phyloP scores from a whole-genome alignment of 2,888 invertebrate genomes.

The Patella ulyssiponensis region DNA sequence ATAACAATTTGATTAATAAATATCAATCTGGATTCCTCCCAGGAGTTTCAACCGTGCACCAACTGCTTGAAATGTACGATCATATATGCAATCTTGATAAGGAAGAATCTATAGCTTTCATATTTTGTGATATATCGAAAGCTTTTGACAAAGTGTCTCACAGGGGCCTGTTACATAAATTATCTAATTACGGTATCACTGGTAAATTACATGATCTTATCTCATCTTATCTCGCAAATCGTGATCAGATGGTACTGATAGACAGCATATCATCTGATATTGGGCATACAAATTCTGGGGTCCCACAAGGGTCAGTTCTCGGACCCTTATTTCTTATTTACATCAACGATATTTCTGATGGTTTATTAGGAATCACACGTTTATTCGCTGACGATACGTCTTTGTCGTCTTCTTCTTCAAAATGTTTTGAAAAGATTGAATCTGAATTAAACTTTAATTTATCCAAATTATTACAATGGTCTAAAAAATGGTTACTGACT shows the following conservation, averaged over 20 bases:
- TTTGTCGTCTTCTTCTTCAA: neutral
- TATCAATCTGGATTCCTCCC: conserved; percentile 41
- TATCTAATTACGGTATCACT: conserved; percentile 15
- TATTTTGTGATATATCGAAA: conserved; percentile 39
- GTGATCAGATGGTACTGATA: neutral
- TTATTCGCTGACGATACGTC: neutral
- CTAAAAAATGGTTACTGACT: neutral
- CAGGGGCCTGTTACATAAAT: conserved; percentile 16
- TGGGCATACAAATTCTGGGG: neutral
- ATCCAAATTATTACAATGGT: neutral
- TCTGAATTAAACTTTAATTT: neutral
- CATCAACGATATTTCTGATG: conserved; percentile 3
- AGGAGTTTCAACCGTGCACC: conserved; percentile 37
- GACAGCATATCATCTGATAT: neutral
- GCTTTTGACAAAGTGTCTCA: conserved; percentile 19
- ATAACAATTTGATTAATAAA: conserved; percentile 38
- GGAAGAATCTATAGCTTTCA: conserved; percentile 33
- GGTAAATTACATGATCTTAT: neutral
- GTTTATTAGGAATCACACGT: neutral
- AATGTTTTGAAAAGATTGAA: neutral
- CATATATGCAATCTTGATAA: conserved; percentile 33
- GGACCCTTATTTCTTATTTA: neutral
- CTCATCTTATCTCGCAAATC: neutral
- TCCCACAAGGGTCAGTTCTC: neutral
- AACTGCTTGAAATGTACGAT: conserved; percentile 37